These are phyloP conservation scores for Andrena cerasifolii DNA, from an alignment of 1,140 invertebrate genomes.

Conservation along the genomic window DNA sequence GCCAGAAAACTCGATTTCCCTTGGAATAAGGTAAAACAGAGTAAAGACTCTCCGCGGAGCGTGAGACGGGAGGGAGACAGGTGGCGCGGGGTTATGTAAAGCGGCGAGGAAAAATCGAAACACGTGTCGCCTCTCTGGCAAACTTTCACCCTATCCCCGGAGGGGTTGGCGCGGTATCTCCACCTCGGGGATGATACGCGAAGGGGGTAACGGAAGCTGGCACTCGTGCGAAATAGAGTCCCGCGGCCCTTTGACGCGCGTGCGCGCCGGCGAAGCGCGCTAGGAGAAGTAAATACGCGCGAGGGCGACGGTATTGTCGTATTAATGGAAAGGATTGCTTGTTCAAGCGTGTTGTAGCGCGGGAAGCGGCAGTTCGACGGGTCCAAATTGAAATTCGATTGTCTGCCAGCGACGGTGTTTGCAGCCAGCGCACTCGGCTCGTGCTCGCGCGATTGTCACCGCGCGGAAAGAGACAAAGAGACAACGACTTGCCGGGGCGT, in stretches of 20 bases:
- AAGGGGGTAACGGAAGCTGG: conserved; percentile 12
- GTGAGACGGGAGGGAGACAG: conserved; percentile 18
- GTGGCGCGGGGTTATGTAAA: background rate
- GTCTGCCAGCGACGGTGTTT: conserved; percentile 68
- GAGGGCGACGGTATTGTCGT: conserved; percentile 76
- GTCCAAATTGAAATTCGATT: conserved; percentile 81
- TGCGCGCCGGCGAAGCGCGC: conserved; percentile 29
- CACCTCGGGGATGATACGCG: conserved; percentile 2
- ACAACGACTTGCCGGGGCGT: conserved; percentile 46
- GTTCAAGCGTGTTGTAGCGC: conserved; percentile 75
- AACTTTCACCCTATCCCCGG: conserved; percentile 26
- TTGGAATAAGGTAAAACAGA: too few species aligned
- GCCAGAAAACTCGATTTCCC: too few species aligned
- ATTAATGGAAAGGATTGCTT: conserved; percentile 80
- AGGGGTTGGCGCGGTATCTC: background rate
- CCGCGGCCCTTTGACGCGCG: conserved; percentile 17
- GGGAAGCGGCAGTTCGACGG: conserved; percentile 73
- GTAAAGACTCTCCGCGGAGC: background rate
- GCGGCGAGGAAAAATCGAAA: conserved; percentile 4
- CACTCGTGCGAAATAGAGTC: conserved; percentile 56
- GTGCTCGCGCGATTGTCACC: conserved; percentile 54
- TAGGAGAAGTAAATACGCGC: conserved; percentile 73
- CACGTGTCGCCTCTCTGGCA: conserved; percentile 28
- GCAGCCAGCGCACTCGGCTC: too few species aligned
- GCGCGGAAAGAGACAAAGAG: conserved; percentile 44